Percentiles rank a stretch among this genome's conserved stretches.
Conservation (phyloP, 2,888 invertebrate genomes). For the Brenthis daphne region DNA sequence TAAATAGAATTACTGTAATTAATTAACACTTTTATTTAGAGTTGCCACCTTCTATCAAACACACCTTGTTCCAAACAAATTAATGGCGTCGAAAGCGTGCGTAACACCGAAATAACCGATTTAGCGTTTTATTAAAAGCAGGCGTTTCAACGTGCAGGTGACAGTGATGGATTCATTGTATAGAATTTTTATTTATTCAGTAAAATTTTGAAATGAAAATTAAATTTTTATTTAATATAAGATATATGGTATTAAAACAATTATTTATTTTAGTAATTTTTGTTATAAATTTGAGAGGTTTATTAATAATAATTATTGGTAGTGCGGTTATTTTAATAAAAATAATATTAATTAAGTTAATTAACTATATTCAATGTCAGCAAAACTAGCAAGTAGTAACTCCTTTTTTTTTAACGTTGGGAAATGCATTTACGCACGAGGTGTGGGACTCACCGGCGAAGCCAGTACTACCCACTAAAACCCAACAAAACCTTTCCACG, state of each 20-base stretch:
- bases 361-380: no score
- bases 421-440: no score
- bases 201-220: conserved; percentile 2
- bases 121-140: conserved; percentile 42
- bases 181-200: conserved; percentile 27
- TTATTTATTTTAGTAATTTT: no score
- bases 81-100: conserved; percentile 42
- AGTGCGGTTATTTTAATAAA: no score
- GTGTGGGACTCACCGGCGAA: no score
- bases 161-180: conserved; percentile 44
- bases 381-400: no score
- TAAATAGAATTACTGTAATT: neutral
- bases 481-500: no score
- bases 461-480: no score
- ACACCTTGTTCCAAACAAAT: conserved; percentile 46
- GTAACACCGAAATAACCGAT: conserved; percentile 40
- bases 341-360: no score
- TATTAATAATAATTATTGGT: no score
- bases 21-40: conserved; percentile 20
- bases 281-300: no score
- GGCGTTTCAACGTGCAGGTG: conserved; percentile 38
- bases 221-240: neutral
- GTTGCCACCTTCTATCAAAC: conserved; percentile 42
- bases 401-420: no score
- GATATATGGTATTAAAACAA: neutral